Evolutionary conservation across 2,797 vertebrate genomes (phyloP).

Genomic region (Sciurus vulgaris): DNA sequence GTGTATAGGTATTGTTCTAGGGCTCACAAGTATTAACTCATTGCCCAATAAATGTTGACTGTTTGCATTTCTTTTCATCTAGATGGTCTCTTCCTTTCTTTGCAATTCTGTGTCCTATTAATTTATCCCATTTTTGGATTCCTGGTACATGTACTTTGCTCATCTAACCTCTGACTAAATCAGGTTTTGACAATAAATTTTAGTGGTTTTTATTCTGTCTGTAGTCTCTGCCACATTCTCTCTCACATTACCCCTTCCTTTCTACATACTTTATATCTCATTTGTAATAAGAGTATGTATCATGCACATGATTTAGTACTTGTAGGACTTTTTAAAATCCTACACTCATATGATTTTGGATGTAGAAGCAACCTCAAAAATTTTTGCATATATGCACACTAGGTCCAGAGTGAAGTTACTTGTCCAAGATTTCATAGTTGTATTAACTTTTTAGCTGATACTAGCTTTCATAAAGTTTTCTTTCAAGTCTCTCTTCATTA

Average conservation of each 20-base stretch:
- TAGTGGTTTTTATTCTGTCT: slow-evolving; percentile 11
- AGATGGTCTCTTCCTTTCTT: neutral
- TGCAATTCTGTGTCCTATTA: neutral
- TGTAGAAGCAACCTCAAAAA: neutral
- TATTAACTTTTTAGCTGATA: neutral
- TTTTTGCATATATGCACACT: neutral
- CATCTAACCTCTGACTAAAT: neutral
- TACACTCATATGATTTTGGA: slow-evolving; percentile 21
- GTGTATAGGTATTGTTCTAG: neutral
- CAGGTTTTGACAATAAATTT: neutral
- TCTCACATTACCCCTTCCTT: neutral
- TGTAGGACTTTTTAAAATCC: slow-evolving; percentile 37
- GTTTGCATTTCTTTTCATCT: neutral
- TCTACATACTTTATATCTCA: neutral
- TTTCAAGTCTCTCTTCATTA: neutral
- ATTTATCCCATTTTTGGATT: neutral
- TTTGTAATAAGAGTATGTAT: neutral
- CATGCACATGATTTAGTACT: neutral
- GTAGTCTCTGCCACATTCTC: neutral
- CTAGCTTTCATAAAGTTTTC: neutral
- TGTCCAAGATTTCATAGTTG: neutral
- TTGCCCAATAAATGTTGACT: neutral
- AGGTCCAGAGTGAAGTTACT: neutral
- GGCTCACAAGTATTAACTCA: neutral
- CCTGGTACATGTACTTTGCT: neutral